phyloP scores from a whole-genome alignment of 2,797 vertebrate genomes.

The Ptychadena robeensis region DNA sequence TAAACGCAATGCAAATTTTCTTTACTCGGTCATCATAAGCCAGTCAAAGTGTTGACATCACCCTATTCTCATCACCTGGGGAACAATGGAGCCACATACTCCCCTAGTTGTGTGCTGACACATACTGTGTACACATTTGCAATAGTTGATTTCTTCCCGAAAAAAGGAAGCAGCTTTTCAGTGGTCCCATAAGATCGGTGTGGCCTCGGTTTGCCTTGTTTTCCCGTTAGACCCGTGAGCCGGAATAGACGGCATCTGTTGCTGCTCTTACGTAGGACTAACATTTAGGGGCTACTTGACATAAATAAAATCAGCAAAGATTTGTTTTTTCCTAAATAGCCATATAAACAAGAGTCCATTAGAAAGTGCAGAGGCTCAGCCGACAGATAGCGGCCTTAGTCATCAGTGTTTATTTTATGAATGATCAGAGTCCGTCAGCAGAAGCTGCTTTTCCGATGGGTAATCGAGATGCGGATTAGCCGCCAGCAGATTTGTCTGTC shows the following conservation, averaged over 20 bases:
- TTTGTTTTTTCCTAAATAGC: constrained; percentile 26
- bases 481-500: neutral
- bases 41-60: too few species aligned
- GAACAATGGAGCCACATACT: too few species aligned
- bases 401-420: constrained; percentile 35
- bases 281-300: constrained; percentile 38
- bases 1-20: too few species aligned
- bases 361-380: neutral
- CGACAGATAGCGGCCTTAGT: constrained; percentile 26
- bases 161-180: too few species aligned
- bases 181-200: too few species aligned
- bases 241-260: constrained; percentile 18
- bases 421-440: constrained; percentile 26
- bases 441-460: constrained; percentile 15
- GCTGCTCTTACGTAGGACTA: neutral
- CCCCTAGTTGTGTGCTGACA: too few species aligned
- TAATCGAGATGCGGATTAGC: neutral
- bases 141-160: too few species aligned
- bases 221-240: constrained; percentile 31
- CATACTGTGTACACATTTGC: too few species aligned
- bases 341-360: constrained; percentile 56
- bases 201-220: neutral
- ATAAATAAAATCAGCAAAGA: constrained; percentile 27
- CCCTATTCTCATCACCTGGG: too few species aligned
- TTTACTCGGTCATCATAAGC: too few species aligned